Percentiles rank a stretch among this genome's conserved stretches.
Evolutionary conservation across 2,113 vertebrate genomes (phyloP).

Genomic region (Okapia johnstoni): DNA sequence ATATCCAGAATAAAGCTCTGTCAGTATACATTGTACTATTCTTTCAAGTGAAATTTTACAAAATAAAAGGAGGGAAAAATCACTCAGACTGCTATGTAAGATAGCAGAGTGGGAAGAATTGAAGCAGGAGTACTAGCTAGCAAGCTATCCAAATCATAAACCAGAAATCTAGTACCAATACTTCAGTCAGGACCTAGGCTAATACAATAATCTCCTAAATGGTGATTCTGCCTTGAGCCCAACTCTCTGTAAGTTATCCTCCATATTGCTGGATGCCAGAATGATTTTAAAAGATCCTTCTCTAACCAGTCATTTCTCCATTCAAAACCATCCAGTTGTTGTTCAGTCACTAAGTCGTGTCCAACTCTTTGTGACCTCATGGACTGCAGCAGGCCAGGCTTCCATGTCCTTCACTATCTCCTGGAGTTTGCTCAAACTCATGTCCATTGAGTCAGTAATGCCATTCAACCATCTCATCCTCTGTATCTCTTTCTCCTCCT

Average conservation of each 20-base stretch:
- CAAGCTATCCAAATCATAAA: neutral
- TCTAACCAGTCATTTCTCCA: neutral
- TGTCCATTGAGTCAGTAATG: neutral
- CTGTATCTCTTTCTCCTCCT: neutral
- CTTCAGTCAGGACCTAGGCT: neutral
- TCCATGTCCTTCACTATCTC: neutral
- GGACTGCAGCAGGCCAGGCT: neutral
- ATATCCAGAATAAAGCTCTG: neutral
- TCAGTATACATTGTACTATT: neutral
- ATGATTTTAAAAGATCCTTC: neutral
- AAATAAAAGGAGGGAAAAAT: neutral
- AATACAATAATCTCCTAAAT: neutral
- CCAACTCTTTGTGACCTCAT: neutral
- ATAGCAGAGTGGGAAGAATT: neutral
- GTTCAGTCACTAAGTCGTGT: neutral
- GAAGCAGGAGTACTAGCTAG: neutral
- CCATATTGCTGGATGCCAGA: neutral
- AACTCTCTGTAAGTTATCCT: neutral
- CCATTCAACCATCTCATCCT: neutral
- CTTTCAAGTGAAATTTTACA: neutral
- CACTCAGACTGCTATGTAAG: neutral
- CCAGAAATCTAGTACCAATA: neutral
- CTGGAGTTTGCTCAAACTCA: neutral
- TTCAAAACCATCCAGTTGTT: neutral
- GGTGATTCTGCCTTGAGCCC: neutral